Evolutionary conservation across 53 echinoderm and acorn worm species (phyloP).

Genomic region (Henricia sp.): DNA sequence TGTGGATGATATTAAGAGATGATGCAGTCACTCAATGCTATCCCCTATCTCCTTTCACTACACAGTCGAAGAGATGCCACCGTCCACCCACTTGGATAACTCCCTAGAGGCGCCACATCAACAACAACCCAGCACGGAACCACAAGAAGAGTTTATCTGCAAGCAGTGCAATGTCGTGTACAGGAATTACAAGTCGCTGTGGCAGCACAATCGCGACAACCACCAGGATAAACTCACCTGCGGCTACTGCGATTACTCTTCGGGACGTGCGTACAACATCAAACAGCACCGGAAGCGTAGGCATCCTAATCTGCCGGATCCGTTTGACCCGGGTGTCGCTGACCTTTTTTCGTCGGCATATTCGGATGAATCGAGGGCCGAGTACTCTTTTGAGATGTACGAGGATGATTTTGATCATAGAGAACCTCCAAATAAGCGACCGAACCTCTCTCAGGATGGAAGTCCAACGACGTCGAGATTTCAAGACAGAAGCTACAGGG

Average conservation of each 20-base stretch:
- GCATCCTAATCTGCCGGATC: slow-evolving; percentile 52
- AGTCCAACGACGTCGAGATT: neutral
- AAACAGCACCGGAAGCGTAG: slow-evolving; percentile 51
- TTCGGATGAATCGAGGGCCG: slow-evolving; percentile 13
- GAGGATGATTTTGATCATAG: neutral
- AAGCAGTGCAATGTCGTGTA: slow-evolving; percentile 54
- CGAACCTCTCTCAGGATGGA: slow-evolving; percentile 5
- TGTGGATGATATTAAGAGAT: neutral
- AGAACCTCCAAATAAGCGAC: neutral
- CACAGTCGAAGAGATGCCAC: slow-evolving; percentile 36
- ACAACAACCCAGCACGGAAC: slow-evolving; percentile 7
- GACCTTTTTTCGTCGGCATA: slow-evolving; percentile 26
- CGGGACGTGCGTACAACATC: slow-evolving; percentile 51
- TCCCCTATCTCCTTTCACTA: slow-evolving; percentile 59
- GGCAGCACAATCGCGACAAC: slow-evolving; percentile 57
- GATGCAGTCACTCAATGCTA: slow-evolving; percentile 41
- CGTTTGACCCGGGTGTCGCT: slow-evolving; percentile 29
- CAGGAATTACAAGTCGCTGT: slow-evolving; percentile 55
- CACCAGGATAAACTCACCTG: slow-evolving; percentile 56
- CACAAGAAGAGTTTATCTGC: slow-evolving; percentile 27
- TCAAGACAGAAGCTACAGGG: neutral
- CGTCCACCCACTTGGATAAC: neutral
- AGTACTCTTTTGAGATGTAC: slow-evolving; percentile 11
- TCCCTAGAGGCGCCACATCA: neutral
- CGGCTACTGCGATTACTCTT: slow-evolving; percentile 51